Conservation (phyloP, 2,113 vertebrate species). For the Accipiter virgatus region DNA sequence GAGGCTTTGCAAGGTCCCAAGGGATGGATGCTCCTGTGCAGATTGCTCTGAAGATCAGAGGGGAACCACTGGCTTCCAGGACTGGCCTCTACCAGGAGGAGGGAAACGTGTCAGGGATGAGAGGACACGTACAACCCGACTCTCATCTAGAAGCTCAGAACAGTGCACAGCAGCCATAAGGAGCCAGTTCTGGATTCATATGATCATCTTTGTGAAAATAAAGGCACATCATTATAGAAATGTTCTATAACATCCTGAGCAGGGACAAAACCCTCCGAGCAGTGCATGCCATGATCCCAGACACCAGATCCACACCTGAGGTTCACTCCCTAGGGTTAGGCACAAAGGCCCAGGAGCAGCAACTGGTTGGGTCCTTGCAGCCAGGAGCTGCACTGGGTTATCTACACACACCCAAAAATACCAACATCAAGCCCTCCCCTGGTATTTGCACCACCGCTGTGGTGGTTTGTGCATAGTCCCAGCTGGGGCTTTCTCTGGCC, state of each 20-base stretch:
- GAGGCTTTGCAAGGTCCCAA: background rate
- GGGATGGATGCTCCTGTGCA: background rate
- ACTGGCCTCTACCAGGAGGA: background rate
- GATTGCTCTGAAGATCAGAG: background rate
- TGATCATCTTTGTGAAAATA: background rate
- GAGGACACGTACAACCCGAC: background rate
- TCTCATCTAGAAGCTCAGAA: background rate
- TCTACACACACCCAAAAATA: background rate
- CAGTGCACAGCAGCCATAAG: background rate
- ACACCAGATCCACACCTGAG: background rate
- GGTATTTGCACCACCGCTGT: background rate
- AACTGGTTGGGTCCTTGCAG: background rate
- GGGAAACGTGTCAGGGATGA: accelerated
- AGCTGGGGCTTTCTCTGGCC: background rate
- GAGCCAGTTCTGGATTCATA: background rate
- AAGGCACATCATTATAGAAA: background rate
- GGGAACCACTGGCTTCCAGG: background rate
- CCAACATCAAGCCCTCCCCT: accelerated
- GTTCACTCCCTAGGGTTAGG: background rate
- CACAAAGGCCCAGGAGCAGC: background rate
- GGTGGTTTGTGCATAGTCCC: background rate
- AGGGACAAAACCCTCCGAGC: background rate
- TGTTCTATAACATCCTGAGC: background rate
- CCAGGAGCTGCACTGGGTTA: background rate
- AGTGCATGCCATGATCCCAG: background rate